Evolutionary conservation across 2,797 vertebrate genomes (phyloP).

Genomic region (Coregonus suidteri): DNA sequence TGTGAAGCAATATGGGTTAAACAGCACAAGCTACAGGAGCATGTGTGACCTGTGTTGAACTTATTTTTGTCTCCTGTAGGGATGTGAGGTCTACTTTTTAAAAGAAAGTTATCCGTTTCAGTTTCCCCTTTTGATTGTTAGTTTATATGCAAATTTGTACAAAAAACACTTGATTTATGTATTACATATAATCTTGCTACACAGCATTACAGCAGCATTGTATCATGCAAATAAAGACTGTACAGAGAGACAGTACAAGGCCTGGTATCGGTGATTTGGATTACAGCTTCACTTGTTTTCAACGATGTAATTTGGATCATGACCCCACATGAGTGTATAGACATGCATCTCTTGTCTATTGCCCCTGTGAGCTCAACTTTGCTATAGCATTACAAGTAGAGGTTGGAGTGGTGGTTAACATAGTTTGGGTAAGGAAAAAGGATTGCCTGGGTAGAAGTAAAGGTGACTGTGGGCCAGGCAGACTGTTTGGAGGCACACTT

Average conservation of each 20-base stretch:
- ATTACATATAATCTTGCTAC: constrained; percentile 97
- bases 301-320: too few species aligned
- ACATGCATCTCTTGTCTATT: too few species aligned
- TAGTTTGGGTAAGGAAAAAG: background rate
- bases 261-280: constrained; percentile 55
- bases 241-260: constrained; percentile 89
- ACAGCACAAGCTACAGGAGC: constrained; percentile 77
- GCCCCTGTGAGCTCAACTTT: too few species aligned
- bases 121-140: constrained; percentile 85
- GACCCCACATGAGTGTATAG: too few species aligned
- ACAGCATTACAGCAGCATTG: constrained; percentile 94
- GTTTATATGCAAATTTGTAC: constrained; percentile 97
- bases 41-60: constrained; percentile 67
- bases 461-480: background rate
- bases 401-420: too few species aligned
- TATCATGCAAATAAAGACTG: constrained; percentile 99
- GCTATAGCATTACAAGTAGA: too few species aligned
- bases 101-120: constrained; percentile 78
- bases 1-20: constrained; percentile 68
- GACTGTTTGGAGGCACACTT: background rate
- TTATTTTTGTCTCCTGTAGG: constrained; percentile 74
- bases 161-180: constrained; percentile 96
- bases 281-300: constrained; percentile 1
- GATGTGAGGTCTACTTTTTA: constrained; percentile 75
- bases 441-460: background rate